Percentiles rank a stretch among this genome's conserved stretches.
phyloP scores from a whole-genome alignment of 2,797 vertebrate species.

The Florisuga fusca region DNA sequence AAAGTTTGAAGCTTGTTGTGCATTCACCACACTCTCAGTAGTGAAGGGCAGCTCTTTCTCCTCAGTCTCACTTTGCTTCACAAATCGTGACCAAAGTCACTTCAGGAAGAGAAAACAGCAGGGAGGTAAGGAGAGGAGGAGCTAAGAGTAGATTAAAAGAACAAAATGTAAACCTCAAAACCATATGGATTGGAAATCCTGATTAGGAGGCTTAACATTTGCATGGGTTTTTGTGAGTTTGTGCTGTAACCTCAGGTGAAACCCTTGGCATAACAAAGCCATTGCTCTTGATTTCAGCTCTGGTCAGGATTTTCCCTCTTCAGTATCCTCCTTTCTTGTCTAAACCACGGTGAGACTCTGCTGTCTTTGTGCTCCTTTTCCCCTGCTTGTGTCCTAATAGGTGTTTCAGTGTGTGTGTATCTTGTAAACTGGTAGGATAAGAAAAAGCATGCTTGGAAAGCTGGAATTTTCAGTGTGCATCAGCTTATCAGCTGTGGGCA shows the following conservation, averaged over 20 bases:
- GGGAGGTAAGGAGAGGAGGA: background rate
- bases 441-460: background rate
- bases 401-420: background rate
- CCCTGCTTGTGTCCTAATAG: background rate
- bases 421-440: background rate
- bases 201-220: background rate
- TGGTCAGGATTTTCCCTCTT: background rate
- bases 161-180: background rate
- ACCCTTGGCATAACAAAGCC: background rate
- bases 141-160: background rate
- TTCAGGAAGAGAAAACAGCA: background rate
- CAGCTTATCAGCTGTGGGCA: background rate
- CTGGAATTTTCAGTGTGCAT: background rate
- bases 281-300: background rate
- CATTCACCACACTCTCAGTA: background rate
- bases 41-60: background rate
- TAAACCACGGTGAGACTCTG: background rate
- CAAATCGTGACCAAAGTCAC: background rate
- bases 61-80: background rate
- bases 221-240: background rate
- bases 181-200: background rate
- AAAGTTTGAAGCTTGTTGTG: background rate
- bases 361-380: background rate
- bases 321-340: background rate
- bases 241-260: background rate